phyloP scores from a whole-genome alignment of 2,113 vertebrate genomes.

The Barbus barbus region DNA sequence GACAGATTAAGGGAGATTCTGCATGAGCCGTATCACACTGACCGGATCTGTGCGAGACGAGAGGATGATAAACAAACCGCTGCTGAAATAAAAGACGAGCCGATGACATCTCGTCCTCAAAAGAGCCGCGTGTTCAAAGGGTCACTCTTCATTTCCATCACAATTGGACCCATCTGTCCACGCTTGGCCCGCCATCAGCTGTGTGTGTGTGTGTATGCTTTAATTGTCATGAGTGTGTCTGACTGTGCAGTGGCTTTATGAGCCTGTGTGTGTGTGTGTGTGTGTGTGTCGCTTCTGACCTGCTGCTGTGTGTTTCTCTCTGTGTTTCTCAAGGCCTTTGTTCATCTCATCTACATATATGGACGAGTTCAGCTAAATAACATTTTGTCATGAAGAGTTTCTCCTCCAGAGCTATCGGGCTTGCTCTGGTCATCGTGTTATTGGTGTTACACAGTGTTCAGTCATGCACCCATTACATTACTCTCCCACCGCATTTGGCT shows the following conservation, averaged over 20 bases:
- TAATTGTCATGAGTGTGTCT: not conserved
- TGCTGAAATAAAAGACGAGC: constrained; percentile 47
- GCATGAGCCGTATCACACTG: not conserved
- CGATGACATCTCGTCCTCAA: constrained; percentile 52
- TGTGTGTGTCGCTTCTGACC: too few relatives aligned
- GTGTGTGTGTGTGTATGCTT: constrained; percentile 18
- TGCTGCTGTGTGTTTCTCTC: not conserved
- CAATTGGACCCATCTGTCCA: constrained; percentile 59
- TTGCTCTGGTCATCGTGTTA: not conserved
- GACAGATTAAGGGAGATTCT: not conserved
- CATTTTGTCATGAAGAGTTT: not conserved
- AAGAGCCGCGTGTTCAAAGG: constrained; percentile 56
- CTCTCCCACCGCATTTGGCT: too few relatives aligned
- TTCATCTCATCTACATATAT: not conserved
- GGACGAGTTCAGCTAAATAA: not conserved
- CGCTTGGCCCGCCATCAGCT: constrained; percentile 25
- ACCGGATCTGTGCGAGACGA: not conserved
- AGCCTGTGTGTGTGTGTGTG: not conserved
- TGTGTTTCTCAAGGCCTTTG: not conserved
- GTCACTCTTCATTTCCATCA: constrained; percentile 59
- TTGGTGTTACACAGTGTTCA: too few relatives aligned
- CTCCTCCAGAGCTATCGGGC: not conserved
- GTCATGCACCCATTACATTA: too few relatives aligned
- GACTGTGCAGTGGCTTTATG: not conserved
- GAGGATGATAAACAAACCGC: constrained; percentile 9